These are phyloP conservation scores for Drosophila varians DNA, from an alignment of 1,140 invertebrate species.

Conservation along the genomic window DNA sequence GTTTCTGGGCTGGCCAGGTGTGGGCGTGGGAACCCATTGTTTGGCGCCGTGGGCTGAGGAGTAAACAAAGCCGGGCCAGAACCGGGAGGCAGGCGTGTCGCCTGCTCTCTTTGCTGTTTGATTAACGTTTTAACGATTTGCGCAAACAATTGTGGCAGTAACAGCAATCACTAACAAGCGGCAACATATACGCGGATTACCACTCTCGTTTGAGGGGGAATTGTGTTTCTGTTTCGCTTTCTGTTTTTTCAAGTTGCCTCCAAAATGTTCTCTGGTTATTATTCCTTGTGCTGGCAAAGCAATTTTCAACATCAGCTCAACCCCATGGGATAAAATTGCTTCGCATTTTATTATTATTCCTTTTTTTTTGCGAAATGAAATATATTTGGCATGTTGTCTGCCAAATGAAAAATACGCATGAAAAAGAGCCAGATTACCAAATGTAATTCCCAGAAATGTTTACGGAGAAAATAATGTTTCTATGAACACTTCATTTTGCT, in stretches of 20 bases:
- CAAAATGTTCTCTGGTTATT: slow-evolving; percentile 29
- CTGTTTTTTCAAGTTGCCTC: slow-evolving; percentile 26
- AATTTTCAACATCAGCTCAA: slow-evolving; percentile 31
- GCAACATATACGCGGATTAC: slow-evolving; percentile 36
- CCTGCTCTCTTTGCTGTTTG: slow-evolving; percentile 75
- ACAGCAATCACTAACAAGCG: slow-evolving; percentile 55
- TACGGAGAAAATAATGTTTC: slow-evolving; percentile 1
- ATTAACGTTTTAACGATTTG: slow-evolving; percentile 80
- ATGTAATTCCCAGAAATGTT: slow-evolving; percentile 21
- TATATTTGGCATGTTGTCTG: slow-evolving; percentile 24
- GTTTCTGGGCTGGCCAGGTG: not conserved
- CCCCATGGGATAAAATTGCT: slow-evolving; percentile 25
- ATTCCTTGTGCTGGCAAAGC: slow-evolving; percentile 20
- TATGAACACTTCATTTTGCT: slow-evolving; percentile 15
- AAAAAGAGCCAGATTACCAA: not conserved
- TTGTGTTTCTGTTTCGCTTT: slow-evolving; percentile 25
- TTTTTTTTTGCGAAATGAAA: slow-evolving; percentile 25
- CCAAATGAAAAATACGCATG: slow-evolving; percentile 20
- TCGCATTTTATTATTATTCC: slow-evolving; percentile 22
- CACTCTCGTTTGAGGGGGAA: slow-evolving; percentile 8
- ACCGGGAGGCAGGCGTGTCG: slow-evolving; percentile 47
- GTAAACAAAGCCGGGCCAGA: slow-evolving; percentile 31
- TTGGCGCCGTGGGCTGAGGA: slow-evolving; percentile 23
- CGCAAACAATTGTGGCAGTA: slow-evolving; percentile 71
- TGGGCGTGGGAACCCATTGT: slow-evolving; percentile 46